Base-by-base conservation (phyloP, 2,888 invertebrate species). In the Drosophila percnosoma region DNA sequence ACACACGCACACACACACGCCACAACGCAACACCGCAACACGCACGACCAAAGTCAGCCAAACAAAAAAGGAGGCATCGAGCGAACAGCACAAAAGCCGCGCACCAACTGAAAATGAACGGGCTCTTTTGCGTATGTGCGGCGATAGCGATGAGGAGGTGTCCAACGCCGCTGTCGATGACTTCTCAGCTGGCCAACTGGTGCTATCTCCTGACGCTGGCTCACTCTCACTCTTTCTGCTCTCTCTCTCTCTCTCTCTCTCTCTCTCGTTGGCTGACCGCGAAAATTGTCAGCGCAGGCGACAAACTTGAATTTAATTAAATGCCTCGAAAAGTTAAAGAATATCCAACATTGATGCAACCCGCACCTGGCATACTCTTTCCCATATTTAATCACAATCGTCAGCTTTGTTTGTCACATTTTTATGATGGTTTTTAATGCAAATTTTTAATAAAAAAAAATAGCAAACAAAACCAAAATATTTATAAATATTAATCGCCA, bases 291-390 rank as follows among this genome's bases (percentile, higher is more conserved):
- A 83, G 62, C 64, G 78, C 75, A 73, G 81, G 75, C 79, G 81
- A 87, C 89, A 90, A 89, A 82, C 78, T 88, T 83, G 79, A 83
- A 89, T 83, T 83, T 80, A 80, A 90, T 83, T 79, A 82, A 80
- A 87, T 75, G 64, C 40, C 77, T 76, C 53, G 55, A 73, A 70
- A 68, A 78, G 62, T 61, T 70, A 64, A 72, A 40, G 52, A 63
- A 62, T 67, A 68, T 54, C 27, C 18, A 15, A 15, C 6, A 13
- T n/a, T 10, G 3, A 31, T 62, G 21, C 13, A 4, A 18, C 11
- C 10, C 24, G 13, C 36, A 34, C 13, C 13, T n/a, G 27, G n/a
- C 21, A 78, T 72, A 60, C 78, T 13, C 77, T 75, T 45, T n/a
- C 61, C n/a, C 13, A 36, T 4, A 59, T 8, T 15, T 21, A 45